Percentiles rank a stretch among this genome's conserved stretches.
Evolutionary conservation across 1,140 invertebrate species (phyloP).

Genomic region (Drosophila mauritiana): DNA sequence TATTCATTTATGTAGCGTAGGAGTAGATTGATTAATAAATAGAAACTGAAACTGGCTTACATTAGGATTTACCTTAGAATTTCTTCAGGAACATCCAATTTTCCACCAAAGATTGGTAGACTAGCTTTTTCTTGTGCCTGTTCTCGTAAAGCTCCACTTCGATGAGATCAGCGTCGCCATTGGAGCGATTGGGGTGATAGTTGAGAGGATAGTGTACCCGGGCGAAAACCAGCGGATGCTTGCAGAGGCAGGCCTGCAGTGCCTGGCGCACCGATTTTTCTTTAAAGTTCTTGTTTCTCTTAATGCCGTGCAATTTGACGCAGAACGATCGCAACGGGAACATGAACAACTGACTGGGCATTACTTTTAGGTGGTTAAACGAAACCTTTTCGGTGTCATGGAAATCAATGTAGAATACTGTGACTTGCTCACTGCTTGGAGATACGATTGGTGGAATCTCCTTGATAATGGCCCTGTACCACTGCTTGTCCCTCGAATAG

Average conservation of each 20-base stretch:
- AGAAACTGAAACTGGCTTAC: too few species aligned
- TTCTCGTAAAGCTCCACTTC: constrained; percentile 56
- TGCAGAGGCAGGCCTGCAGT: constrained; percentile 30
- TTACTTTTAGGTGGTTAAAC: constrained; percentile 42
- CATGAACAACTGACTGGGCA: constrained; percentile 59
- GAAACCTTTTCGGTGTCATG: constrained; percentile 57
- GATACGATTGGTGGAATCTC: constrained; percentile 36
- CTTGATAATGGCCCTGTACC: constrained; percentile 74
- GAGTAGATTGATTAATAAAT: neutral
- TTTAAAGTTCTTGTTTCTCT: constrained; percentile 37
- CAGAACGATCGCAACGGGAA: constrained; percentile 67
- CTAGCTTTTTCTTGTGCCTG: constrained; percentile 4
- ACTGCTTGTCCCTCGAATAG: constrained; percentile 60
- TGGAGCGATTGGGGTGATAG: constrained; percentile 10
- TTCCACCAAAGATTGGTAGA: constrained; percentile 54
- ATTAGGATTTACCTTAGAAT: neutral
- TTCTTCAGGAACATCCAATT: constrained; percentile 31
- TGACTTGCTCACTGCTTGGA: constrained; percentile 32
- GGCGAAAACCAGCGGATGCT: constrained; percentile 34
- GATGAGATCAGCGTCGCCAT: constrained; percentile 17
- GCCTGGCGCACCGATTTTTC: constrained; percentile 40
- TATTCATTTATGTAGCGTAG: constrained; percentile 34
- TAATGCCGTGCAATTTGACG: constrained; percentile 58
- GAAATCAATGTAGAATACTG: constrained; percentile 73
- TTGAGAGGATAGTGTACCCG: constrained; percentile 45